These are phyloP conservation scores for Pseudocheirus occidentalis DNA, from an alignment of 2,797 vertebrate species.

Conservation along the genomic window DNA sequence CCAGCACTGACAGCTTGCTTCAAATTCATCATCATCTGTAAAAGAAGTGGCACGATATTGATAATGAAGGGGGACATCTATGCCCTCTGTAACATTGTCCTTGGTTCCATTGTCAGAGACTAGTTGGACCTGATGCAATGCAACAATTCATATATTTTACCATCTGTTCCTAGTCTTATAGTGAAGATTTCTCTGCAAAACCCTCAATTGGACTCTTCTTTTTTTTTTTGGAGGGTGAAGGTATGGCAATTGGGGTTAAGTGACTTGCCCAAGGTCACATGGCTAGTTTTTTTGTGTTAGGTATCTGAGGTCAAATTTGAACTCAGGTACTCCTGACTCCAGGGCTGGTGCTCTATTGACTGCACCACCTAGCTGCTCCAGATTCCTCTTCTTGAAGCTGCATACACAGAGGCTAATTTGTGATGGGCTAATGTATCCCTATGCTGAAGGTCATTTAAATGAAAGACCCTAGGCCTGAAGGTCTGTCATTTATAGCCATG, in stretches of 20 bases:
- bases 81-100: conserved; percentile 16
- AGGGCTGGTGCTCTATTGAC: no score
- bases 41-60: conserved; percentile 27
- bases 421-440: not conserved
- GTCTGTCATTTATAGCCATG: conserved; percentile 24
- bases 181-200: conserved; percentile 22
- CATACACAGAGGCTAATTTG: not conserved
- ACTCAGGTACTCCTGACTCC: no score
- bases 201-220: not conserved
- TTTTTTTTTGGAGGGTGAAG: no score
- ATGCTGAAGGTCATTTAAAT: no score
- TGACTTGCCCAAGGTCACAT: no score
- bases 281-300: no score
- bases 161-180: not conserved
- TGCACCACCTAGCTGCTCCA: no score
- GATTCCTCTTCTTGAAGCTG: conserved; percentile 33
- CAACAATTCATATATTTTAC: conserved; percentile 16
- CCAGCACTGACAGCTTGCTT: conserved; percentile 47
- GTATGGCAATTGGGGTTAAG: no score
- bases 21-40: conserved; percentile 48
- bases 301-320: no score
- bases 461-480: not conserved
- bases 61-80: not conserved
- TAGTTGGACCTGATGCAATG: conserved; percentile 8
- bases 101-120: not conserved